Conservation (phyloP, 2,888 invertebrate species). For the Aphrophora alni region DNA sequence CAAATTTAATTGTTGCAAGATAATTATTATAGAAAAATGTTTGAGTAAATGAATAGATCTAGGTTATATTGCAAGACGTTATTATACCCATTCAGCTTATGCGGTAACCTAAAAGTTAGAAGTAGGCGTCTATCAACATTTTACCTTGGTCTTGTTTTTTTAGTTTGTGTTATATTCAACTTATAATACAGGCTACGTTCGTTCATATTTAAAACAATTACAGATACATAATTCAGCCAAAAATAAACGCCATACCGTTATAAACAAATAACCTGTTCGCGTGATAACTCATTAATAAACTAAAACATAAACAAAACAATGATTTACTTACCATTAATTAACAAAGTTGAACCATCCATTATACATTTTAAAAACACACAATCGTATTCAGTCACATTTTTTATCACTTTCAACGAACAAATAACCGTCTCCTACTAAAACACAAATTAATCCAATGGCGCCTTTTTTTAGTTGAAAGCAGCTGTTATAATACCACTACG, state of each 20-base stretch:
- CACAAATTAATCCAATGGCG: neutral
- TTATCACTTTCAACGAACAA: neutral
- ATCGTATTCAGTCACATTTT: neutral
- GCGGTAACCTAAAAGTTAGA: too few species aligned
- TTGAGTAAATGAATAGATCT: neutral
- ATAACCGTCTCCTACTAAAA: neutral
- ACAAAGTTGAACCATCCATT: neutral
- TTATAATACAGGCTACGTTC: too few species aligned
- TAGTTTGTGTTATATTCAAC: too few species aligned
- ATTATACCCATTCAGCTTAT: too few species aligned
- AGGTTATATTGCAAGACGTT: neutral
- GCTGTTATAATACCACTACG: neutral
- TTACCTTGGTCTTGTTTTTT: too few species aligned
- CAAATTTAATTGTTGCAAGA: neutral
- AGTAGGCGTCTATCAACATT: too few species aligned
- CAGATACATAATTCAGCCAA: too few species aligned
- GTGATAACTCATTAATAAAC: too few species aligned
- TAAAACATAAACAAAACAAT: too few species aligned
- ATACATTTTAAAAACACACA: neutral
- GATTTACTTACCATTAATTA: neutral
- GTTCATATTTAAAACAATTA: too few species aligned
- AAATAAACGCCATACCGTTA: too few species aligned
- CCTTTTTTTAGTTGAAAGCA: neutral
- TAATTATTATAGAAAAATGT: neutral
- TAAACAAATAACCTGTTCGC: too few species aligned